Base-by-base conservation (phyloP, 1,140 invertebrate genomes). In the Bradysia coprophila region DNA sequence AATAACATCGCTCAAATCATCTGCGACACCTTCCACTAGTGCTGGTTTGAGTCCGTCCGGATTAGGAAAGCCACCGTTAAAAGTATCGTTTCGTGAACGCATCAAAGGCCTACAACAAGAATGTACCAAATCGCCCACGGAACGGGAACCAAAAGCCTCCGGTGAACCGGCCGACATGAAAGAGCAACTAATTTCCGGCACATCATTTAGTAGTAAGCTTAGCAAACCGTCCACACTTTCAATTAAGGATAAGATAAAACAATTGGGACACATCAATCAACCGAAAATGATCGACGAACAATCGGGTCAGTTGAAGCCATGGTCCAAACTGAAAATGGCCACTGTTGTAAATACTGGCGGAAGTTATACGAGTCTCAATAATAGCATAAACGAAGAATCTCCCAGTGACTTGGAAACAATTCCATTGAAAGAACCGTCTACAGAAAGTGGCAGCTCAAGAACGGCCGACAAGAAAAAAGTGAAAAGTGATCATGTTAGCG, bases 291-390 rank as follows among this genome's bases (percentile, higher is more conserved):
- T 11, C 15, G 33, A 36, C 2, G 20, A 31, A 22, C 40, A 16
- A 32, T 33, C 24, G n/a, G 41, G 22, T 21, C 21, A 23, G 32
- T 15, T 45, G 9, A 45, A 53, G 41, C 57, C 57, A 13, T 60
- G 57, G 57, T 60, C 57, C 37, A 57, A 58, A 48, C 50, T 60
- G 13, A 60, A 60, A 36, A 48, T 57, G 43, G 57, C 57, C 33
- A 60, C 57, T 1, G 44, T 60, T 16, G 56, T 59, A 40, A 55
- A 55, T 32, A 53, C 55, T 34, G 34, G 42, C 15, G 21, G 38
- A 21, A 59, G 57, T 47, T 60, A 55, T 41, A 54, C 55, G 16
- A 59, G 55, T 39, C 44, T 59, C 3, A 53, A 50, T 23, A 42
- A 41, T 36, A 37, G 20, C 32, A 13, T 41, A 11, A 9, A n/a